These are phyloP conservation scores for Mus pahari DNA, from an alignment of 2,113 vertebrate genomes.

Conservation along the genomic window DNA sequence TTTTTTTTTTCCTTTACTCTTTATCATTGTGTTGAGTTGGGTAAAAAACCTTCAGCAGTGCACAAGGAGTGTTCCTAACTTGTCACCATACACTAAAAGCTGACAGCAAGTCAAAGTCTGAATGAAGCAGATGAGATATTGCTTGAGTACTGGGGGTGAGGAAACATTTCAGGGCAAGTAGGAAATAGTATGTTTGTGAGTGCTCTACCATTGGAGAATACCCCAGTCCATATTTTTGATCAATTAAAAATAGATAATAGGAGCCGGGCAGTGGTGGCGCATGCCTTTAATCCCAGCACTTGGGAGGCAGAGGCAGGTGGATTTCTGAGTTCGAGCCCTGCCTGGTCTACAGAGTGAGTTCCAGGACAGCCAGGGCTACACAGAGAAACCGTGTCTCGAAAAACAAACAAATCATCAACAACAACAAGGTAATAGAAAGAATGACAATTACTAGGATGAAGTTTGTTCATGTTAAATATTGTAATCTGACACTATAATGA, in stretches of 20 bases:
- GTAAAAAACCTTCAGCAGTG: background rate
- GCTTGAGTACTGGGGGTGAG: background rate
- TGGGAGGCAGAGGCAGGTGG: too few species aligned
- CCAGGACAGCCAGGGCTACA: too few species aligned
- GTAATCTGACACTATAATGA: constrained; percentile 15
- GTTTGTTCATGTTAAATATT: background rate
- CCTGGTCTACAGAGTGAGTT: too few species aligned
- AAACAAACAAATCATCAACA: too few species aligned
- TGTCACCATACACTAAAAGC: background rate
- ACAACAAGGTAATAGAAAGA: background rate
- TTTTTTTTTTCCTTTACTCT: background rate
- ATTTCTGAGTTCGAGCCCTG: too few species aligned
- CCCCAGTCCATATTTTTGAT: background rate
- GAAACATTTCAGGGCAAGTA: background rate
- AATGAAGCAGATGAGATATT: constrained; percentile 28
- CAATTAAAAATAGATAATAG: background rate
- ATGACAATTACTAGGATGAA: background rate
- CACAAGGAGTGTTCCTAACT: background rate
- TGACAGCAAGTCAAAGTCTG: background rate
- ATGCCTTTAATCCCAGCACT: too few species aligned
- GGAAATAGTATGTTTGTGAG: background rate
- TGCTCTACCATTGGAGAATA: background rate
- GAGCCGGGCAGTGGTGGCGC: too few species aligned
- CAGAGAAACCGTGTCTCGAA: too few species aligned
- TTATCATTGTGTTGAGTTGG: background rate